Base-by-base conservation (phyloP, 1,140 invertebrate species). In the Ips typographus region DNA sequence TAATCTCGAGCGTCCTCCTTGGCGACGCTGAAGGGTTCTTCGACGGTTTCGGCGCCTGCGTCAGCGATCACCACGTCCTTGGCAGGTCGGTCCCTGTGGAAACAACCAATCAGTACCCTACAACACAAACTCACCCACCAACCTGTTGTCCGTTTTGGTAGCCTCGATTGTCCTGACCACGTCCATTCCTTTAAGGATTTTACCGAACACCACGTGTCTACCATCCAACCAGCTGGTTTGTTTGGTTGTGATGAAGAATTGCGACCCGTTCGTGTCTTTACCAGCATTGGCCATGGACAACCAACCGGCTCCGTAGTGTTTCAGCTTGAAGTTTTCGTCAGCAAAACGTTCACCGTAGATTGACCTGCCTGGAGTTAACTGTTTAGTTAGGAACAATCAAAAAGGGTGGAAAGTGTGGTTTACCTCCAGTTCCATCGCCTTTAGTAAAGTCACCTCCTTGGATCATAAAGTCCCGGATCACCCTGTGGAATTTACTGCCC, bases 241-340 rank as follows among this genome's bases (percentile, higher is more conserved):
- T 72, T 92, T 92, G 1, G 89, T 90, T 22, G 95, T 97, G 77
- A 99, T 96, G 79, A 99, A 99, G 84, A 99, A 99, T 79, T 99
- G 97, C 38, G 95, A 98, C 39, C 97, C 97, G 84, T 99, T 99
- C 43, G 97, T 98, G 80, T 99, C 94, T 82, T 94, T 94, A 63
- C 92, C 94, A 80, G 94, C 93, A 82, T 98, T 98, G 60, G 95
- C 95, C 95, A 98, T 98, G 0, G 94, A 96, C 59, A 98, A 80
- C 94, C 94, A 98, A 63, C 97, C 97, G 78, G 95, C 89, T 60
- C 95, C 96, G 80, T 95, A 96, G 79, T 99, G 98, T 77, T 94
- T 96, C 75, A 99, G 85, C 82, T 98, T 97, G 84, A 98, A 99
- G 84, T 98, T 98, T 79, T 98, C 96, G 85, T 99, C 96, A 52